Evolutionary conservation across 2,888 invertebrate genomes (phyloP), one percentile per base, ranked within the genome.

Genomic region (Helobdella robusta): DNA sequence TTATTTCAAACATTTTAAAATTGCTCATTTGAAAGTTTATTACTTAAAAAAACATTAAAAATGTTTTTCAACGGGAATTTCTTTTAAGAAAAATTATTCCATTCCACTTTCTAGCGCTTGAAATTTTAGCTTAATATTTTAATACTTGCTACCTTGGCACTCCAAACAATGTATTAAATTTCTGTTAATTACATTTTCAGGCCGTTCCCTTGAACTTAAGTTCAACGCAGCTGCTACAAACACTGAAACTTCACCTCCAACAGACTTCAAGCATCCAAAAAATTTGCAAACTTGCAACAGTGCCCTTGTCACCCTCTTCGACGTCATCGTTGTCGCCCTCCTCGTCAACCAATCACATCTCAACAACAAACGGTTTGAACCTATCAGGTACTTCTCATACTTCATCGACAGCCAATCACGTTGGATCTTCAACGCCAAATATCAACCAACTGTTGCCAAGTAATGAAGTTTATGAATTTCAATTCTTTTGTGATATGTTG

Each of bases 371-470:
- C 59, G 59, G 35, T 36, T 36, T 46, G 46, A 36, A 6, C 46
- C 23, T 20, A 5, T 46, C 40, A 4, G 56, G 56, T 25, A 25
- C 56, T n/a, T 30, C 56, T 1, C 44, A 40, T n/a, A 40, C 11
- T n/a, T 28, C 56, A 15, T 40, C 60, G 44, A 28, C 50, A n/a
- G 25, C 60, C 44, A 48, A 28, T 35, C 66, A 52, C 23, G 60
- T 36, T 6, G 60, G 30, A 4, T 52, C 67, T 35, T 46, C 59
- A 20, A 66, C 70, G 15, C 69, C 70, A n/a, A 71, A 71, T 64
- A 71, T 71, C 66, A 71, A 71, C 69, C 71, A 71, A 63, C 68
- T 71, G n/a, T 65, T 71, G 44, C 71, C 70, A 52, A 71, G 71
- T 71, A 36, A 65, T 68, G 66, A 23, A 25, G n/a, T n/a, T n/a